Evolutionary conservation across 2,797 vertebrate species (phyloP).

Genomic region (Lacerta agilis): DNA sequence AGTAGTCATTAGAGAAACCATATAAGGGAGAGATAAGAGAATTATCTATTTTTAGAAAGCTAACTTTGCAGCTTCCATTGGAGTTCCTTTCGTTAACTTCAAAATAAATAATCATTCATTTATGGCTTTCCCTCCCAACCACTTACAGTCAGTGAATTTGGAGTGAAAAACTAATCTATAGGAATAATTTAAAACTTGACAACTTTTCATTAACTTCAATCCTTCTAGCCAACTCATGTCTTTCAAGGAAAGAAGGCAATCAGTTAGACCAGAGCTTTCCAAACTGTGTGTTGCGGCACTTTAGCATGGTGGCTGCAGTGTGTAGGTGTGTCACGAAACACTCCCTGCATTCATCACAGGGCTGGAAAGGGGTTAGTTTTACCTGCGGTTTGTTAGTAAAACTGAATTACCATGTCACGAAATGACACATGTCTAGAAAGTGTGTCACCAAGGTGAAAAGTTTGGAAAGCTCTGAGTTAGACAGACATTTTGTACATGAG

Average conservation of each 20-base stretch:
- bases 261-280: not conserved
- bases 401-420: no score
- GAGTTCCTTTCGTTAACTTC: not conserved
- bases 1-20: constrained; percentile 44
- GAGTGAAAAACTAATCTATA: not conserved
- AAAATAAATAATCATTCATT: not conserved
- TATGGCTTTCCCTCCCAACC: not conserved
- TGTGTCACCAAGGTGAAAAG: no score
- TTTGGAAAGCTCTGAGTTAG: no score
- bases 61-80: not conserved
- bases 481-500: not conserved
- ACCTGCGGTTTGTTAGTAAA: no score
- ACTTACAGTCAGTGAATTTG: not conserved
- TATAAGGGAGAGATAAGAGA: constrained; percentile 52
- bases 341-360: no score
- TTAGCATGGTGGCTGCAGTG: no score
- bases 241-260: not conserved
- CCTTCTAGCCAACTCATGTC: not conserved
- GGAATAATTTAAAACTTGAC: not conserved
- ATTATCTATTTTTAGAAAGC: constrained; percentile 57
- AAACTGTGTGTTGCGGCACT: no score
- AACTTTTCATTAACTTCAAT: not conserved
- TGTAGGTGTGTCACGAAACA: no score
- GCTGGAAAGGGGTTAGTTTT: no score
- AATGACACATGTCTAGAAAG: no score